Percentiles rank a stretch among this genome's conserved stretches.
Evolutionary conservation across 2,113 vertebrate species (phyloP).

Genomic region (Otus sunia): DNA sequence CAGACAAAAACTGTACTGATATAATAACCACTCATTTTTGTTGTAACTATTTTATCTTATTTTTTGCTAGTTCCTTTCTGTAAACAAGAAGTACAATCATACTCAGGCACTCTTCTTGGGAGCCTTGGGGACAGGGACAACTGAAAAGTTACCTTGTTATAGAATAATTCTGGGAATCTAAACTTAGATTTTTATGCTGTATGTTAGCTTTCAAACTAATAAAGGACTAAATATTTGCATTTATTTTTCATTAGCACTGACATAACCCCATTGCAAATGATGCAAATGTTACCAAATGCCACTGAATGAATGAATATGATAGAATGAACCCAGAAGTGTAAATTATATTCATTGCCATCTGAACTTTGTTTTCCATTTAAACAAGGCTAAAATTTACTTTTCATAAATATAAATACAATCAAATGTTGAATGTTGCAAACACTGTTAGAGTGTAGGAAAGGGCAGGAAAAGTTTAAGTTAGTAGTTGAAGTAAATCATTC

Average conservation of each 20-base stretch:
- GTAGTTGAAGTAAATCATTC: not conserved
- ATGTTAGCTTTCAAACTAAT: not conserved
- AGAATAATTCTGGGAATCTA: not conserved
- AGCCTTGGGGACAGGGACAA: not conserved
- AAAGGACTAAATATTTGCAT: not conserved
- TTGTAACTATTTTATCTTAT: not conserved
- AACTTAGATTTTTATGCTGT: not conserved
- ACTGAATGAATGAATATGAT: not conserved
- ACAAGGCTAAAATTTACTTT: not conserved
- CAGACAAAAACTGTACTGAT: not conserved
- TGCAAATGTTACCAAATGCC: not conserved
- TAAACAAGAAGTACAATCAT: not conserved
- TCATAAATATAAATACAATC: not conserved
- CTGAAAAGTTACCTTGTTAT: not conserved
- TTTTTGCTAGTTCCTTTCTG: conserved; percentile 9
- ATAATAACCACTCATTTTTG: not conserved
- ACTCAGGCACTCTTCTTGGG: not conserved
- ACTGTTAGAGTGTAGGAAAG: not conserved
- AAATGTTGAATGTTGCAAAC: not conserved
- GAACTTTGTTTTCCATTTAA: conserved; percentile 36
- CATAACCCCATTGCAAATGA: not conserved
- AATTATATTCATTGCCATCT: not conserved
- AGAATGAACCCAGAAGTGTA: not conserved
- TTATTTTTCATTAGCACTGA: not conserved
- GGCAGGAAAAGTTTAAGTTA: not conserved